Conservation (phyloP, 2,797 vertebrate species). For the Tachyglossus aculeatus region DNA sequence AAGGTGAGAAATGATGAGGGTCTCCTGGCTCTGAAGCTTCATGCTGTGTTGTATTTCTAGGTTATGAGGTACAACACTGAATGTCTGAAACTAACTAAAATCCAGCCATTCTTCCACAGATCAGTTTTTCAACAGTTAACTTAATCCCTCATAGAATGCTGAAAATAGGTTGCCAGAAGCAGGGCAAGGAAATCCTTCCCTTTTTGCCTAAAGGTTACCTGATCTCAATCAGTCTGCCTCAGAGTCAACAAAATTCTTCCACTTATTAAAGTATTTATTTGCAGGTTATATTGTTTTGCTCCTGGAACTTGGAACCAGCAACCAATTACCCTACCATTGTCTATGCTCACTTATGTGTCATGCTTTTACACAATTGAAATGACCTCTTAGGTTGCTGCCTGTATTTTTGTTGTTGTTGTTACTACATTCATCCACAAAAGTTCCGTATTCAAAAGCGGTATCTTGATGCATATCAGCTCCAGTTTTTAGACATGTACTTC, state of each 20-base stretch:
- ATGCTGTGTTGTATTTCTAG: no score
- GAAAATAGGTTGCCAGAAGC: constrained; percentile 1
- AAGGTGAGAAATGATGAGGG: no score
- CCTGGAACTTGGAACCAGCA: not conserved
- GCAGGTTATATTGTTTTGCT: not conserved
- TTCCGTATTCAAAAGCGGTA: not conserved
- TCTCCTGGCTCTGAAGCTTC: not conserved
- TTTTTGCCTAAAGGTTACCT: constrained; percentile 3
- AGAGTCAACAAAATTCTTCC: not conserved
- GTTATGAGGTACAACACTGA: no score
- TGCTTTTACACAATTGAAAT: not conserved
- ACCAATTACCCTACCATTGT: not conserved
- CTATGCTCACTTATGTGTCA: not conserved
- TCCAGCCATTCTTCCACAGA: constrained; percentile 51
- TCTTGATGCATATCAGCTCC: not conserved
- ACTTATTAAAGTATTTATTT: no score
- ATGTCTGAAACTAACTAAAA: not conserved
- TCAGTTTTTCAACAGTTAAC: constrained; percentile 57
- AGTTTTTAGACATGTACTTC: not conserved
- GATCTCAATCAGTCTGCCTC: not conserved
- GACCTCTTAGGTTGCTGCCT: not conserved
- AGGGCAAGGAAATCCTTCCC: not conserved
- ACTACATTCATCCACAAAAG: not conserved
- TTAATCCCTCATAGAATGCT: constrained; percentile 24
- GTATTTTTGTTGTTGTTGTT: not conserved